Base-by-base conservation (phyloP, 1,140 invertebrate species). In the Eupeodes corollae region DNA sequence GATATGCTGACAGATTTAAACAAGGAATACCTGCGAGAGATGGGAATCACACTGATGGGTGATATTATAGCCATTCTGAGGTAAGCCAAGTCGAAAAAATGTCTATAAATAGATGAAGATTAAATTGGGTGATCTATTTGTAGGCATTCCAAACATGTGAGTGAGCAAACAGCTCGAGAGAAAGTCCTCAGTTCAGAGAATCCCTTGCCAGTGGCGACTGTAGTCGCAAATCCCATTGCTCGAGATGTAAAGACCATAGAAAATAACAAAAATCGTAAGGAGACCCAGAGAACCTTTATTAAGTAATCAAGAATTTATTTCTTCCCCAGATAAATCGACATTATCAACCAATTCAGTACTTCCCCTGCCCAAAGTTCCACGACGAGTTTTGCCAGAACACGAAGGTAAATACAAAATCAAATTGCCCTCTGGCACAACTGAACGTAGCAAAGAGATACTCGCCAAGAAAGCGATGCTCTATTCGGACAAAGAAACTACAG, bases 1-100 rank as follows among this genome's bases (percentile, higher is more conserved):
- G 80, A 87, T 56, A 90, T 90, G 87, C 60, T 91, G 18, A 60
- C 81, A 39, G 87, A 91, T 62, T 69, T 91, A 2, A 86, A 80
- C 50, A 88, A 88, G 61, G 86, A 89, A 58, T 86, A 86, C 59
- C 68, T 91, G 8, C 76, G 76, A 50, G 86, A 88, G 56, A 89
- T 91, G 85, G 86, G 84, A 2, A 86, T 91, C 6, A 77, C 76
- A 1, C 71, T 82, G 14, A 83, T 90, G 75, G 88, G 87, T 13
- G 86, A 91, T 69, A 78, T 89, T 41, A 89, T 91, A 59, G 82
- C 84, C 12, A 89, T 91, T 53, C 67, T 90, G 50, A 59, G 72
- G 73, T 75, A 54, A 51, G 32, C 34, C 18, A 14, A 14, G 5
- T n/a, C 3, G 19, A 42, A 5, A 6, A n/a, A 26, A 42, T 42